Conservation (phyloP, 1,140 invertebrate species). For the Neodiprion virginianus region DNA sequence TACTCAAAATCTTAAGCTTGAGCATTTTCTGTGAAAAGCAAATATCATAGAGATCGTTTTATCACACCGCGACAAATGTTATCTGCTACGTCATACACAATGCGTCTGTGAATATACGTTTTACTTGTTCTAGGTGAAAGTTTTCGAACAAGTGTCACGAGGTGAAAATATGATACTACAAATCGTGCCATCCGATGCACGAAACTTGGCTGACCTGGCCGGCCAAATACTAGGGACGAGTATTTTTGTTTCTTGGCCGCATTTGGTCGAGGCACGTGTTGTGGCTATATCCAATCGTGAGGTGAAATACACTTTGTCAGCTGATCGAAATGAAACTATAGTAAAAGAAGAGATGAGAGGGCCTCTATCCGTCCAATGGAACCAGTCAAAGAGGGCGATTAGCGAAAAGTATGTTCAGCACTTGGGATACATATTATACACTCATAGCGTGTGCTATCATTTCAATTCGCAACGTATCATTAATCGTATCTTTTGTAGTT, state of each 20-base stretch:
- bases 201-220: constrained; percentile 61
- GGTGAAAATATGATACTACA: constrained; percentile 84
- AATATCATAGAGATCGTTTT: neutral
- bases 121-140: constrained; percentile 65
- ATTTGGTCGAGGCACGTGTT: constrained; percentile 75
- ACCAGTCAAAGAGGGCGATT: constrained; percentile 10
- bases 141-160: constrained; percentile 85
- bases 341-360: constrained; percentile 29
- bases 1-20: constrained; percentile 19
- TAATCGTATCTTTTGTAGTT: constrained; percentile 58
- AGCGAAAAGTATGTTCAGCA: constrained; percentile 8
- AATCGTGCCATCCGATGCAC: constrained; percentile 57
- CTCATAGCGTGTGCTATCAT: constrained; percentile 7
- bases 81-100: neutral
- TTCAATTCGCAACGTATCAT: constrained; percentile 3
- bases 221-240: constrained; percentile 73
- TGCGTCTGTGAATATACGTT: neutral
- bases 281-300: constrained; percentile 37
- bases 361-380: constrained; percentile 19
- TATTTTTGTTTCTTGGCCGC: constrained; percentile 88
- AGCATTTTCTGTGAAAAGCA: too few species aligned
- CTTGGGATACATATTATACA: neutral
- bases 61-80: neutral
- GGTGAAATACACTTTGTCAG: constrained; percentile 29
- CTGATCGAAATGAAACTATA: constrained; percentile 16